Conservation (phyloP, 92 coral and sea anemone genomes). For the Bergia sp. region DNA sequence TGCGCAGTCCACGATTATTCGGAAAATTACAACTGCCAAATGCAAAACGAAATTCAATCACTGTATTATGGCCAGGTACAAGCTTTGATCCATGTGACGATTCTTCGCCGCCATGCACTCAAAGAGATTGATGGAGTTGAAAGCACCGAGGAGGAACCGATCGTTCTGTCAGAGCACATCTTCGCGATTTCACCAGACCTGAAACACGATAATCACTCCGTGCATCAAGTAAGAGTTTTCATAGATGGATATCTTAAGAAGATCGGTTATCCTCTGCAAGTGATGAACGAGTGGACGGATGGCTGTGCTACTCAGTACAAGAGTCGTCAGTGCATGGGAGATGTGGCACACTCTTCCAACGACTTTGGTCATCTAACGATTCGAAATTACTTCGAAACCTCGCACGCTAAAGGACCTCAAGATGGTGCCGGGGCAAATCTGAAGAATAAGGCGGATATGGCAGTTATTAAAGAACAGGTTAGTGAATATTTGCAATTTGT, state of each 20-base stretch:
- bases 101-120: conserved; percentile 10
- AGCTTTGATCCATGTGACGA: conserved; percentile 14
- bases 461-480: no score
- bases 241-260: conserved; percentile 38
- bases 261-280: conserved; percentile 23
- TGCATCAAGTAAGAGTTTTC: conserved; percentile 37
- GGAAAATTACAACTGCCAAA: conserved; percentile 26
- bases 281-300: conserved; percentile 48
- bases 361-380: no score
- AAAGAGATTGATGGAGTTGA: conserved; percentile 13
- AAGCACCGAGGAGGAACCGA: neutral
- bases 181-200: conserved; percentile 44
- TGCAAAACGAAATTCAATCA: conserved; percentile 44
- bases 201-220: conserved; percentile 50
- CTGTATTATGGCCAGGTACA: conserved; percentile 35
- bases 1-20: conserved; percentile 8
- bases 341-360: conserved; percentile 45
- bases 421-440: no score
- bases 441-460: no score
- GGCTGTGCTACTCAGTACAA: conserved; percentile 58
- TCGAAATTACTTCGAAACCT: no score
- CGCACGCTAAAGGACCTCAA: no score
- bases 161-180: conserved; percentile 38
- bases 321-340: conserved; percentile 58
- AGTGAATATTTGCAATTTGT: no score